These are phyloP conservation scores for Polymixis flavicincta DNA, from an alignment of 2,888 invertebrate genomes.

Conservation along the genomic window DNA sequence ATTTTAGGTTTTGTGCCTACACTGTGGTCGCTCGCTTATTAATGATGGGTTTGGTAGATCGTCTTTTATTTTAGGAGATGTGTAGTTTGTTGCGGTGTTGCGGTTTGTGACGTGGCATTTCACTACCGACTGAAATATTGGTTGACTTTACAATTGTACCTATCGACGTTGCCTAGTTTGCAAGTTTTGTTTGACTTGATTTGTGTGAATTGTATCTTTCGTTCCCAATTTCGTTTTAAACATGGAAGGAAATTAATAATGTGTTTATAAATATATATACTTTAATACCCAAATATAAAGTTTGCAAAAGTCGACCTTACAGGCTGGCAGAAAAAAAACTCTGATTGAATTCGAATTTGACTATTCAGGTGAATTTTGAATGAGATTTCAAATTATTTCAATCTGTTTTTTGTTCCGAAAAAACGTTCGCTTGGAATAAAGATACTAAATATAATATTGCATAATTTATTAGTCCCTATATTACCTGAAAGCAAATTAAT, in stretches of 20 bases:
- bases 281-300: not conserved
- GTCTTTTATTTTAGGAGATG: conserved; percentile 52
- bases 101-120: not conserved
- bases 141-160: not conserved
- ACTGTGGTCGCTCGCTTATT: conserved; percentile 48
- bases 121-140: conserved; percentile 1
- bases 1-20: conserved; percentile 52
- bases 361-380: no score
- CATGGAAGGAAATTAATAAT: not conserved
- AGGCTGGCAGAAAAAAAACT: no score
- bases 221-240: not conserved
- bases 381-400: no score
- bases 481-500: not conserved
- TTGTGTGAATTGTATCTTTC: not conserved
- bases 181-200: not conserved
- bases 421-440: no score
- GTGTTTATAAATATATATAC: not conserved
- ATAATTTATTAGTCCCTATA: no score
- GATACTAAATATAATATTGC: no score
- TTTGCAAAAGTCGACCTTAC: no score
- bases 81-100: conserved; percentile 35
- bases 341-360: no score
- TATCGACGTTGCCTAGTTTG: not conserved
- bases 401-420: no score
- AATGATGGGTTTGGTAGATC: conserved; percentile 43